Conservation (phyloP, 2,888 invertebrate species). For the Cephus rjabovi region DNA sequence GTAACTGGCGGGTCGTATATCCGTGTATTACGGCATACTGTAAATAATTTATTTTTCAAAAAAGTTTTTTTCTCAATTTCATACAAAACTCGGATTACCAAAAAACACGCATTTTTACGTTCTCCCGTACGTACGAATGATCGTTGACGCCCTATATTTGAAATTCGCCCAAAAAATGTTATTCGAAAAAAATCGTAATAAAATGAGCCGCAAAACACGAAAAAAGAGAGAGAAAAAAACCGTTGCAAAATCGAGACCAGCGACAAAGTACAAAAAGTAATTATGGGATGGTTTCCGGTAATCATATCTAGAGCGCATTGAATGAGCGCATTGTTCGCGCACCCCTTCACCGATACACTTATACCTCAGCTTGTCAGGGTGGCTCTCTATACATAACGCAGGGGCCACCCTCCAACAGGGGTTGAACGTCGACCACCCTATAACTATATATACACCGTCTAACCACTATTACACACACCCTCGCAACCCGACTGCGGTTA, state of each 20-base stretch:
- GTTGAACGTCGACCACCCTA: conserved; percentile 17
- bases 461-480: conserved; percentile 25
- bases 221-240: background rate
- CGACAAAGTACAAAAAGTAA: conserved; percentile 61
- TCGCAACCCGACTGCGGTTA: conserved; percentile 29
- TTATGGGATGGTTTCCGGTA: conserved; percentile 66
- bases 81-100: background rate
- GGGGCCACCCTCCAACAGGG: background rate
- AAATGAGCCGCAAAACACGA: background rate
- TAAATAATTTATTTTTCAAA: background rate
- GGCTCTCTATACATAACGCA: background rate
- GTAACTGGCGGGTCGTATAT: background rate
- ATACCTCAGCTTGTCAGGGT: conserved; percentile 28
- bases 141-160: too few species aligned
- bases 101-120: background rate
- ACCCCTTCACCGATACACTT: conserved; percentile 60
- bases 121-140: too few species aligned
- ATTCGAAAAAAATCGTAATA: background rate
- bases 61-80: background rate
- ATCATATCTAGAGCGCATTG: conserved; percentile 65
- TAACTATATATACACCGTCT: conserved; percentile 10
- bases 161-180: background rate
- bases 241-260: conserved; percentile 11
- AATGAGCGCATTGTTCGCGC: conserved; percentile 64
- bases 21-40: background rate